These are phyloP conservation scores for Heterodera carotae DNA, from an alignment of 1,140 invertebrate species.

Conservation along the genomic window DNA sequence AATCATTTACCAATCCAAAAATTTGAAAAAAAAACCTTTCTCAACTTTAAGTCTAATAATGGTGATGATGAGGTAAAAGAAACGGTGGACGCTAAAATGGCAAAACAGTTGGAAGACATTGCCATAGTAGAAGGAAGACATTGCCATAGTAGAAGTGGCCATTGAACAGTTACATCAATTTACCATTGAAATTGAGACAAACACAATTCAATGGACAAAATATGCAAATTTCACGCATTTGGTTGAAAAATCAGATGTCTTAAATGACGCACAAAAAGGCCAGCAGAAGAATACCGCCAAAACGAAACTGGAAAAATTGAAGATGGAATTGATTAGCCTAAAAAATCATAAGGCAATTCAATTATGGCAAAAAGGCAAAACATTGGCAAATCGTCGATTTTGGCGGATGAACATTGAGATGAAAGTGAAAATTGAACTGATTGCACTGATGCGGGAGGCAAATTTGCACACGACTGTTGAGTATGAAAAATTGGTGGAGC, in stretches of 20 bases:
- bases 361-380: not conserved
- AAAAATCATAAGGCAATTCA: not conserved
- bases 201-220: not conserved
- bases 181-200: not conserved
- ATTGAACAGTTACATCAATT: not conserved
- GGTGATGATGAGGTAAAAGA: not conserved
- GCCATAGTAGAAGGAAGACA: too few species aligned
- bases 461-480: not conserved
- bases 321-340: not conserved
- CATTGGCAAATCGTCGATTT: too few species aligned
- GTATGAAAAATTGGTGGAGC: not conserved
- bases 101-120: not conserved
- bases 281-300: not conserved
- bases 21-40: too few species aligned
- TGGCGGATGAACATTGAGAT: not conserved
- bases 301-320: not conserved
- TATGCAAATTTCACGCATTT: not conserved
- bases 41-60: too few species aligned
- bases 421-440: not conserved
- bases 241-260: not conserved
- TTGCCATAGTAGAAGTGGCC: not conserved
- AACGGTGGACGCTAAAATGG: not conserved
- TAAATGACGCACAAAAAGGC: not conserved
- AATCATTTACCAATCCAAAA: too few species aligned
- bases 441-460: not conserved